Evolutionary conservation across 2,888 invertebrate genomes (phyloP).

Genomic region (Lepidochrysops patricia): DNA sequence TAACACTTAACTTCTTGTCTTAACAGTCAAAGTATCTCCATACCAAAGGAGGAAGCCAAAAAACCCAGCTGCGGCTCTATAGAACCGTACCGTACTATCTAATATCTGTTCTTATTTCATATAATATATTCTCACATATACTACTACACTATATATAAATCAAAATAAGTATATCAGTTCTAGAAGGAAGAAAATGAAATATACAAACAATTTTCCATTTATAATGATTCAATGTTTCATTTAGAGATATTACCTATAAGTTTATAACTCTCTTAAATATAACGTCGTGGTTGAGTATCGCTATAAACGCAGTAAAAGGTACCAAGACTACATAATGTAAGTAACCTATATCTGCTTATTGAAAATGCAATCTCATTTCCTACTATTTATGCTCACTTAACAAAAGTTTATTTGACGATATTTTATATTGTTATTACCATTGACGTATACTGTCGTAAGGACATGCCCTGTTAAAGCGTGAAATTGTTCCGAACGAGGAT

Average conservation of each 20-base stretch:
- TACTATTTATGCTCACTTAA: conserved; percentile 19
- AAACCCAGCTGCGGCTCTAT: too few species aligned
- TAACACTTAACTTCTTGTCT: too few species aligned
- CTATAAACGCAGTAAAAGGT: background rate
- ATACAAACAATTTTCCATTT: too few species aligned
- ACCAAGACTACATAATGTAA: background rate
- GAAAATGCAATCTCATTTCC: conserved; percentile 32
- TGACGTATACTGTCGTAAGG: background rate
- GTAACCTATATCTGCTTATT: conserved; percentile 23
- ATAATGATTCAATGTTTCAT: background rate
- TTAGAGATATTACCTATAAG: background rate
- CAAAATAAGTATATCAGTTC: too few species aligned
- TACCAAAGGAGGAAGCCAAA: too few species aligned
- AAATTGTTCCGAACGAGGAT: background rate
- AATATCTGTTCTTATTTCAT: too few species aligned
- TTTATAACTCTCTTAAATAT: background rate
- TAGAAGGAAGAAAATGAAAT: too few species aligned
- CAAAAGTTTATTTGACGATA: conserved; percentile 21
- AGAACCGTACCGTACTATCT: too few species aligned
- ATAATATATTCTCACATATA: too few species aligned
- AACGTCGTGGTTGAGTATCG: background rate
- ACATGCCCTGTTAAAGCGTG: background rate
- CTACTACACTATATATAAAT: too few species aligned
- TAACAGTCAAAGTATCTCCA: too few species aligned
- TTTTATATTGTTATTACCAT: conserved; percentile 14